Percentiles rank a stretch among this genome's conserved stretches.
These are phyloP conservation scores for Leptothorax acervorum DNA, from an alignment of 2,888 invertebrate species.

Conservation along the genomic window DNA sequence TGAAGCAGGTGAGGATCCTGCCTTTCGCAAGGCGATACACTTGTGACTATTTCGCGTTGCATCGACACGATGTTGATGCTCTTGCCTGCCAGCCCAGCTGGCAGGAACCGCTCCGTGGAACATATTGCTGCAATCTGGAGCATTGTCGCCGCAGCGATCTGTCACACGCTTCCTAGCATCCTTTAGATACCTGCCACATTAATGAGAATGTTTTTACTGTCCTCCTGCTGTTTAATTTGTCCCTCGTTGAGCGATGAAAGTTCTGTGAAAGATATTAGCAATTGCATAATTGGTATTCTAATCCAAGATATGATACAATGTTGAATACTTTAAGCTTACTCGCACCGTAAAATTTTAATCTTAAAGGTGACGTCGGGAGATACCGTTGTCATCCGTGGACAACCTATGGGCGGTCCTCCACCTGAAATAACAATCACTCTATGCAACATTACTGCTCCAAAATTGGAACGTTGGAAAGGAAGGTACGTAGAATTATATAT, in stretches of 20 bases:
- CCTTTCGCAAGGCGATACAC: neutral
- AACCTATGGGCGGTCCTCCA: slow-evolving; percentile 93
- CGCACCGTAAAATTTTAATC: slow-evolving; percentile 29
- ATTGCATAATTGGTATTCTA: slow-evolving; percentile 1
- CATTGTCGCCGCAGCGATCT: neutral
- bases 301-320: neutral
- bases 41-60: neutral
- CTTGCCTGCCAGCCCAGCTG: slow-evolving; percentile 35
- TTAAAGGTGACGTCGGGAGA: slow-evolving; percentile 97
- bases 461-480: slow-evolving; percentile 92
- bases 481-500: slow-evolving; percentile 79
- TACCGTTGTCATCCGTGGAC: slow-evolving; percentile 95
- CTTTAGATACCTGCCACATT: neutral
- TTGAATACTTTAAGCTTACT: neutral
- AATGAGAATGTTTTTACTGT: neutral
- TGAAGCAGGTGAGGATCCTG: slow-evolving; percentile 87
- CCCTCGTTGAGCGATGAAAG: neutral
- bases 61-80: slow-evolving; percentile 22
- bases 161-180: neutral
- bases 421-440: slow-evolving; percentile 97
- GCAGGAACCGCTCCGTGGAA: slow-evolving; percentile 51
- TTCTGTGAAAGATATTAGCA: slow-evolving; percentile 26
- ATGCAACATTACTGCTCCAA: slow-evolving; percentile 96
- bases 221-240: neutral
- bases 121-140: slow-evolving; percentile 66